These are phyloP conservation scores for Acropternis orthonyx DNA, from an alignment of 2,797 vertebrate genomes.

Conservation along the genomic window DNA sequence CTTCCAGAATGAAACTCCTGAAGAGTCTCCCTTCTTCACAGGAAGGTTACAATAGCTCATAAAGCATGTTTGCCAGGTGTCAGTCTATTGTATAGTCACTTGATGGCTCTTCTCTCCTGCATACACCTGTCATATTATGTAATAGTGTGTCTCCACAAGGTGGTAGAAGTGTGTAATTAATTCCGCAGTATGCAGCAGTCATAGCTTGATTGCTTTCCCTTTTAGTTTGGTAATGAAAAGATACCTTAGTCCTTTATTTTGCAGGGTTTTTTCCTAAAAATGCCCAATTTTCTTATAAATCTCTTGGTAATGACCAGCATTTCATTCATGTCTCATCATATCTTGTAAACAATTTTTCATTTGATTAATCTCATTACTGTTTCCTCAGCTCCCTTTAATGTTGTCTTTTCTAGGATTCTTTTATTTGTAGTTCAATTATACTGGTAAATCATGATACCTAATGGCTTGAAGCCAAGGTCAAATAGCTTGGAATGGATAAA, in stretches of 20 bases:
- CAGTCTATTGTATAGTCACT: not conserved
- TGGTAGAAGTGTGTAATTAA: constrained; percentile 66
- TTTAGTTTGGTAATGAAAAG: not conserved
- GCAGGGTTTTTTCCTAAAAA: not conserved
- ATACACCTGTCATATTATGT: not conserved
- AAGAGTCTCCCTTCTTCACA: not conserved
- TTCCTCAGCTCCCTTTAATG: not conserved
- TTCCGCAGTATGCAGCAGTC: not conserved
- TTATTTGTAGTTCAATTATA: not conserved
- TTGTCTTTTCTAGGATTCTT: not conserved
- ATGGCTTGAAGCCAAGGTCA: not conserved
- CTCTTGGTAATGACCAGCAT: not conserved
- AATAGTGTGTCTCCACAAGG: constrained; percentile 51
- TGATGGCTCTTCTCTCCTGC: not conserved
- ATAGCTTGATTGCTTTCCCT: not conserved
- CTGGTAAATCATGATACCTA: not conserved
- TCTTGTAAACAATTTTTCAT: not conserved
- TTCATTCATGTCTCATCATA: not conserved
- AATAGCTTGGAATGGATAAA: not conserved
- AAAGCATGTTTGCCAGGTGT: not conserved
- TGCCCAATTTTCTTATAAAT: not conserved
- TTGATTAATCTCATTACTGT: not conserved
- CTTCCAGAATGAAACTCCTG: not conserved
- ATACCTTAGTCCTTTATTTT: not conserved
- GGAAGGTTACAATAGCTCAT: not conserved